Base-by-base conservation (phyloP, 2,113 vertebrate species). In the Gymnogyps californianus region DNA sequence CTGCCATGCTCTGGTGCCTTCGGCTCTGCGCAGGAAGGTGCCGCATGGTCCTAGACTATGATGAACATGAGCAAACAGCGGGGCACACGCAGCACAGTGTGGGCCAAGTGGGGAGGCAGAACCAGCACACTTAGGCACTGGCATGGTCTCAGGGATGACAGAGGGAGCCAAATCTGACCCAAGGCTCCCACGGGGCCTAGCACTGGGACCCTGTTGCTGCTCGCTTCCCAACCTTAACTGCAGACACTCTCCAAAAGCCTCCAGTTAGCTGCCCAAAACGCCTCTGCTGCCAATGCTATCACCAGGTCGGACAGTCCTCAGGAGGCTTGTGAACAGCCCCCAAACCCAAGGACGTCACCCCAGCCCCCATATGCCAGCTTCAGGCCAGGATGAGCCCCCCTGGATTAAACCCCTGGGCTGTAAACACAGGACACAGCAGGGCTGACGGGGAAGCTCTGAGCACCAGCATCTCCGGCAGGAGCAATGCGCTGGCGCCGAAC, bases 401-500 rank as follows among this genome's bases (percentile, higher is more conserved):
- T 25, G 13, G 36, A 67, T 31, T 31, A 76, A 79, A 89, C 13
- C 25, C 38, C 38, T 47, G 64, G 29, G 44, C 54, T 55, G 57
- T 76, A 55, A 86, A 69, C 47, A n/a, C 12, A 55, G 52, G 34
- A 57, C 36, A 66, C 15, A 55, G 46, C 8, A 59, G 18, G 29
- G 44, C 55, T 52, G 69, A 54, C 0, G 4, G 18, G 40, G 40
- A 92, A 76, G 70, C 61, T 59, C 31, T 19, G 31, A 80, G 58
- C 62, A 87, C n/a, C 78, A 90, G 64, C 28, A 81, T 16, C 71
- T 52, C 51, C 0, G 2, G 12, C 78, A 91, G 54, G 47, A 95
- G 36, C 66, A 71, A 78, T 0, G 0, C 0, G 3, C 61, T 77
- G 52, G 54, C 6, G 11, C 29, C 9, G 1, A 65, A 76, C 6